phyloP scores from a whole-genome alignment of 2,888 invertebrate species.

The Empis livida region DNA sequence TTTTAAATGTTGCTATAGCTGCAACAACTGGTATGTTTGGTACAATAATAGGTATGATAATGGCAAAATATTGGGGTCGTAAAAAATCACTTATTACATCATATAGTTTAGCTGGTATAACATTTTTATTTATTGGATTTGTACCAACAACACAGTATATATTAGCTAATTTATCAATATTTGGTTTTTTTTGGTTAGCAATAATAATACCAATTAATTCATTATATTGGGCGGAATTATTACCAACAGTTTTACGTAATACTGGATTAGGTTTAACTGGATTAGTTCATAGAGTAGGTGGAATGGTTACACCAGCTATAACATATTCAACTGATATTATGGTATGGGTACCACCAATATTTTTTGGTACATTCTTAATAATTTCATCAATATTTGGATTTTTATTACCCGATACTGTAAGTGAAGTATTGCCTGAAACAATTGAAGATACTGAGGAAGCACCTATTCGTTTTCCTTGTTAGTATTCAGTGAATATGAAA shows the following conservation, averaged over 20 bases:
- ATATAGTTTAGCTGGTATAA: constrained; percentile 45
- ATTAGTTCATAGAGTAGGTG: constrained; percentile 73
- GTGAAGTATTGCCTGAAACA: constrained; percentile 56
- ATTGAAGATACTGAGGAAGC: constrained; percentile 38
- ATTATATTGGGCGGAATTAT: constrained; percentile 75
- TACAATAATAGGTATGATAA: constrained; percentile 50
- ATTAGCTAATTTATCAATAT: too few relatives aligned
- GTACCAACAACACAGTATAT: too few relatives aligned
- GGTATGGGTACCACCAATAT: constrained; percentile 52
- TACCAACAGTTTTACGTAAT: constrained; percentile 80
- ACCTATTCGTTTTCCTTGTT: too few relatives aligned
- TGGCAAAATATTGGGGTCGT: constrained; percentile 51
- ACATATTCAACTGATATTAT: constrained; percentile 41
- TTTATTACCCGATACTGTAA: constrained; percentile 48
- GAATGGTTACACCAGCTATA: constrained; percentile 58
- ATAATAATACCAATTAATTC: too few relatives aligned
- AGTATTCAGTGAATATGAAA: too few relatives aligned
- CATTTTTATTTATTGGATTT: constrained; percentile 37
- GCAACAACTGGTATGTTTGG: constrained; percentile 56
- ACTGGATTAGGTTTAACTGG: constrained; percentile 77
- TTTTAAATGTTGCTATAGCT: constrained; percentile 69
- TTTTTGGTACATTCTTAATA: constrained; percentile 58
- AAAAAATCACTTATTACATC: constrained; percentile 50
- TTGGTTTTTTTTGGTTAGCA: too few relatives aligned
- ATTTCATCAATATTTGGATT: constrained; percentile 53